phyloP scores from a whole-genome alignment of 1,140 invertebrate species.

The Bombus confusus region DNA sequence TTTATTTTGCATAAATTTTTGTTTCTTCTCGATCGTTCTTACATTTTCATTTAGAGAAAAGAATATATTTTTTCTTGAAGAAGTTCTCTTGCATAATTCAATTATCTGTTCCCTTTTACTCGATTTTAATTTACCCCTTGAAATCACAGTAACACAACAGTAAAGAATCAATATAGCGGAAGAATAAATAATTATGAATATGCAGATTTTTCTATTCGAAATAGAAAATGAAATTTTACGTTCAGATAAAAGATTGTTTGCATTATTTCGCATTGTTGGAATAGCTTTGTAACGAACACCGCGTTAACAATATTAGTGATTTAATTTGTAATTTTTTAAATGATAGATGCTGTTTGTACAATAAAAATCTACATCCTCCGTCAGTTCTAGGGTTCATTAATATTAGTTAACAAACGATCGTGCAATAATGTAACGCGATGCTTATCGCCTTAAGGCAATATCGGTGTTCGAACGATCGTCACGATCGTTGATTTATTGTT shows the following conservation, averaged over 20 bases:
- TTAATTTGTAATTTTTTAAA: neutral
- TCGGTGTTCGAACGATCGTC: neutral
- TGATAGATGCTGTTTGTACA: neutral
- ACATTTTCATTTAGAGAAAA: neutral
- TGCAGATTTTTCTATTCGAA: neutral
- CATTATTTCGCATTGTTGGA: too few species aligned
- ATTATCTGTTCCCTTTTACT: too few species aligned
- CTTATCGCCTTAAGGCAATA: constrained; percentile 19
- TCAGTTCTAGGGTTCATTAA: neutral
- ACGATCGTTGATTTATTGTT: neutral
- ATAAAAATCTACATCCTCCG: neutral
- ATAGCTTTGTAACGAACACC: too few species aligned
- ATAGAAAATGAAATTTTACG: neutral
- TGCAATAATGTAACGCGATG: neutral
- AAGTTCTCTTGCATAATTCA: too few species aligned
- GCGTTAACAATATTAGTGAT: too few species aligned
- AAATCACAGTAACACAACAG: too few species aligned
- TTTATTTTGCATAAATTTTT: neutral
- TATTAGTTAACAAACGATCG: neutral
- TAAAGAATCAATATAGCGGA: too few species aligned
- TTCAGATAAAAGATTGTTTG: too few species aligned
- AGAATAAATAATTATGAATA: too few species aligned
- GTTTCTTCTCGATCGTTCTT: too few species aligned
- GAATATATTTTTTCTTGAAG: neutral
- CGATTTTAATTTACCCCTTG: too few species aligned